Evolutionary conservation across 2,888 invertebrate genomes (phyloP).

Genomic region (Cremastobaeus sp.): DNA sequence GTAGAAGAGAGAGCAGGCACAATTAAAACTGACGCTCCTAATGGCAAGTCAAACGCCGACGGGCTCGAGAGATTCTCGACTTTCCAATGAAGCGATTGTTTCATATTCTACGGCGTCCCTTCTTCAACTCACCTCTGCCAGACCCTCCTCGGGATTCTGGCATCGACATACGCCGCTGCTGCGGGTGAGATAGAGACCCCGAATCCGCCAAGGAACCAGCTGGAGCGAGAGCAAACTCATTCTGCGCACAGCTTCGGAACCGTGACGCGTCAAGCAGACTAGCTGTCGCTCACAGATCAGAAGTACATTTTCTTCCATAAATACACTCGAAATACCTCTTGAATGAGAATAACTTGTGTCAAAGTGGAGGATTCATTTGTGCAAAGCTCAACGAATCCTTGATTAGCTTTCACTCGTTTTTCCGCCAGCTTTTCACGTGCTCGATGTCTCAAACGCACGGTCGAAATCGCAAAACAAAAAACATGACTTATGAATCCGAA

Average conservation of each 20-base stretch:
- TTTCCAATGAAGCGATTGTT: conserved; percentile 79
- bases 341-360: conserved; percentile 48
- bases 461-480: no score
- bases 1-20: conserved; percentile 75
- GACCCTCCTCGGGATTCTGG: conserved; percentile 61
- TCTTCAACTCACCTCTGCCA: conserved; percentile 65
- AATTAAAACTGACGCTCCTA: conserved; percentile 79
- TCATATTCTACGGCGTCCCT: conserved; percentile 74
- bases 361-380: conserved; percentile 47
- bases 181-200: conserved; percentile 38
- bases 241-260: conserved; percentile 54
- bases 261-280: conserved; percentile 63
- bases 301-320: conserved; percentile 65
- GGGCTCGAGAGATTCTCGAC: conserved; percentile 78
- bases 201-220: conserved; percentile 18
- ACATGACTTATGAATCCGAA: no score
- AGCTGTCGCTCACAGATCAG: conserved; percentile 72
- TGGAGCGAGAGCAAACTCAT: conserved; percentile 43
- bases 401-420: conserved; percentile 38
- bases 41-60: conserved; percentile 79
- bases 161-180: conserved; percentile 46
- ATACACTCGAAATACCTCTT: conserved; percentile 60
- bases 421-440: no score
- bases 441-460: no score
- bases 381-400: conserved; percentile 17